A percentile compares a stretch with the other conserved stretches of the same genome.
phyloP scores from a whole-genome alignment of 2,797 vertebrate species.

The Lagodon rhomboides region DNA sequence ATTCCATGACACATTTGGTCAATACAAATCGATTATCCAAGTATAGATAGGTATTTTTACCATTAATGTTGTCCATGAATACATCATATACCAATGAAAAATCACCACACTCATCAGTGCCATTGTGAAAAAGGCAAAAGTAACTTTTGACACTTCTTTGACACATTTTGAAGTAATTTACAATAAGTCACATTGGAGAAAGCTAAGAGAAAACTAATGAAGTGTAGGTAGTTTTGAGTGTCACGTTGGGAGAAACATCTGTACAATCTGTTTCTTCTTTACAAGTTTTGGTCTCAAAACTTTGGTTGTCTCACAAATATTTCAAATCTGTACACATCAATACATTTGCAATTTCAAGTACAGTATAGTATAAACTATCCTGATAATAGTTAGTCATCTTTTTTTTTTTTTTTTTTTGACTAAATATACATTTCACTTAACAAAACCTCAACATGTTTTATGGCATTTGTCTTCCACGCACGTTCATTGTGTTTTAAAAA shows the following conservation, averaged over 20 bases:
- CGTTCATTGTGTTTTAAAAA: conserved; percentile 33
- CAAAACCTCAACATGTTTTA: conserved; percentile 42
- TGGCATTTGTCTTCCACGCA: conserved; percentile 45
- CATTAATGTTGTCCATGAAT: conserved; percentile 38
- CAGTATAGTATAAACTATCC: conserved; percentile 28
- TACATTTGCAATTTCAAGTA: conserved; percentile 62
- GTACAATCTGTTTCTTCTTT: conserved; percentile 52
- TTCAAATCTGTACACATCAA: conserved; percentile 30
- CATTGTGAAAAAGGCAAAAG: conserved; percentile 27
- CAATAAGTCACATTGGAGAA: conserved; percentile 3
- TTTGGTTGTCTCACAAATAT: conserved; percentile 78
- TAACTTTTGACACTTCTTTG: conserved; percentile 36
- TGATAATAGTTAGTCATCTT: conserved; percentile 30
- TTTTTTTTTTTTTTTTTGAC: conserved; percentile 19
- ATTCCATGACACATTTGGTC: conserved; percentile 47
- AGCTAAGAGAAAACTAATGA: conserved; percentile 27
- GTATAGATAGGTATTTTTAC: conserved; percentile 58
- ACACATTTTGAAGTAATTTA: conserved; percentile 16
- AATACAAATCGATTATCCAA: conserved; percentile 65
- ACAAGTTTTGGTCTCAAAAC: conserved; percentile 82
- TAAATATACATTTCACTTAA: conserved; percentile 29
- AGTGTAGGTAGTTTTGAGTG: conserved; percentile 66
- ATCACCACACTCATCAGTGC: conserved; percentile 52
- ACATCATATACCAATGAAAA: conserved; percentile 21
- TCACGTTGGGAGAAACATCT: conserved; percentile 72